Evolutionary conservation across 2,113 vertebrate species (phyloP), one percentile per base, ranked within the genome.

Genomic region (Eulacestoma nigropectus): DNA sequence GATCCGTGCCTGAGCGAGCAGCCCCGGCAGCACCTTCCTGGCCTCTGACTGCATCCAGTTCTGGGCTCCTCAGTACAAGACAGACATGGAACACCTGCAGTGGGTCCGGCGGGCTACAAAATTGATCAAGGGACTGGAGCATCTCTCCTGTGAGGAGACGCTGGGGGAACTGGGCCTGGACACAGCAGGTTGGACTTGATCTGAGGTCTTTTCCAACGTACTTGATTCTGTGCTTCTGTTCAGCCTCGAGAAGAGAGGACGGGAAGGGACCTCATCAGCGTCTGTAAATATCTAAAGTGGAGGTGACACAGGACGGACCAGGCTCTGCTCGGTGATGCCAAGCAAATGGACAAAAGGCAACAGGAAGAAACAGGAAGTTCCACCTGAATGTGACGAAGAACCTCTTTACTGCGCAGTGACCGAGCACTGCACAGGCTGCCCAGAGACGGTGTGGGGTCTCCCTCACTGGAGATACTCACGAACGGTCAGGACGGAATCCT

Each of bases 81-180:
- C 26, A 18, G 74, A 11, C 11, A 21, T 0, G 14, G 65, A 41
- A 21, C 29, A 3, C 33, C 50, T 5, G 44, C 4, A 9, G 37
- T 0, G 25, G 16, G 7, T 15, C n/a, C 74, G 30, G 25, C 2
- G 10, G 7, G 7, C 8, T 6, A 8, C 18, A 16, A 8, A 25
- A 11, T 1, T 7, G 2, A 20, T 29, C 22, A 4, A 44, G 27
- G 56, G 29, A 23, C 65, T 44, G 73, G 13, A 53, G n/a, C n/a
- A 16, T 13, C 17, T 22, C 14, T 52, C 29, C 30, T 4, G 5
- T 7, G 21, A 35, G 37, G 33, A 52, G 13, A 9, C n/a, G 10
- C 60, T 60, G 53, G 55, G 21, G 46, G 67, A 74, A 55, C 18
- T 8, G 53, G 21, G 39, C 44, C 39, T 12, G 53, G 16, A 30